Percentiles rank a stretch among this genome's conserved stretches.
Conservation (phyloP, 1,140 invertebrate species). For the Probaryconus sp. region DNA sequence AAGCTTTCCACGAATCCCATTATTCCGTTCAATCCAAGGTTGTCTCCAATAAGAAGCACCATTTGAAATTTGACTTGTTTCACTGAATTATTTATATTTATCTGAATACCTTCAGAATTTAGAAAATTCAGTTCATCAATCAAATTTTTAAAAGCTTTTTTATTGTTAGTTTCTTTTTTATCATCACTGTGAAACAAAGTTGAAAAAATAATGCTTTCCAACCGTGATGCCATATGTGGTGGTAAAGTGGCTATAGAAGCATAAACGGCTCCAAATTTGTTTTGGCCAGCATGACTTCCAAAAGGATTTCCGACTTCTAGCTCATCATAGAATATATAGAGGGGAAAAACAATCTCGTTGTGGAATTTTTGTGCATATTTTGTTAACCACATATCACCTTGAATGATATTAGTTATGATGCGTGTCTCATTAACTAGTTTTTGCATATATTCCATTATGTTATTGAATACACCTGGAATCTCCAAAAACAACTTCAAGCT, state of each 20-base stretch:
- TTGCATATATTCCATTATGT: neutral
- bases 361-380: neutral
- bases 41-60: too few relatives aligned
- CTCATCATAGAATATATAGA: neutral
- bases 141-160: neutral
- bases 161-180: neutral
- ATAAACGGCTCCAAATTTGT: constrained; percentile 1
- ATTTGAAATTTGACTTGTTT: too few relatives aligned
- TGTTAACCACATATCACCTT: neutral
- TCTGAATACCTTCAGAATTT: neutral
- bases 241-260: neutral
- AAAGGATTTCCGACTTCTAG: neutral
- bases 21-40: too few relatives aligned
- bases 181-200: neutral
- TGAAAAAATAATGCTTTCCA: neutral
- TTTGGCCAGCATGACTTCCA: neutral
- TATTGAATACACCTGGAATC: neutral
- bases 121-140: neutral
- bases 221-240: neutral
- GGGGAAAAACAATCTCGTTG: neutral
- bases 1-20: constrained; percentile 13
- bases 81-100: too few relatives aligned
- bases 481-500: constrained; percentile 25
- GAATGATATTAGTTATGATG: neutral
- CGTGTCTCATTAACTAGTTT: neutral